Evolutionary conservation across 2,113 vertebrate genomes (phyloP), one percentile per base, ranked within the genome.

Genomic region (Ursus arctos): DNA sequence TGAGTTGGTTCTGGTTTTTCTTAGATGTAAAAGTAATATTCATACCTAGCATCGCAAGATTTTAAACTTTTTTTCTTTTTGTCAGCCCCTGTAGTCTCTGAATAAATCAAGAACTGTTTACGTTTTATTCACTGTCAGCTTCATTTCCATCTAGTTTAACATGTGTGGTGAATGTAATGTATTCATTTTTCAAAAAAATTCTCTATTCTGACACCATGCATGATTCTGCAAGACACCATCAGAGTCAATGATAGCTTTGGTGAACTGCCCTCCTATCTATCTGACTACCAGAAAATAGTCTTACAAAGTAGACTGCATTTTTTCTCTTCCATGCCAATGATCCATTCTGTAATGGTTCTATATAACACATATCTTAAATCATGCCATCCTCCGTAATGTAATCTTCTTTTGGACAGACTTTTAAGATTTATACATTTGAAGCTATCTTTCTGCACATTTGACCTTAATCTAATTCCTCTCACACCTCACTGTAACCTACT

Each of bases 71-170:
- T 92, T 93, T 82, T 85, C 86, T 91, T 88, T 94, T 61, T 51
- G 59, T 96, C 80, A 96, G 53, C 51, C 16, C 47, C 69, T 86
- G 65, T 77, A 95, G 92, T 95, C 85, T 87, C 91, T 88, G 97
- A 98, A 96, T 90, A 98, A 98, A 97, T 97, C 80, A 96, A 88
- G 88, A 91, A 87, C 85, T 69, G 43, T 98, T 98, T 98, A 92
- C 33, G 47, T 94, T 98, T 97, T 94, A 31, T 91, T 98, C 80
- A 61, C 83, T 74, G 12, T 90, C 85, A 72, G 95, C 94, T 97
- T 97, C 92, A 93, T 96, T 98, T 96, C 87, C 89, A 97, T 97
- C 87, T 93, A 95, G 76, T 95, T 97, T 95, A 97, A 96, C 89
- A 95, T 76, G 96, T 98, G 82, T 97, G 71, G 93, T 57, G 57